These are phyloP conservation scores for Nymphalis polychloros DNA, from an alignment of 2,888 invertebrate species.

Conservation along the genomic window DNA sequence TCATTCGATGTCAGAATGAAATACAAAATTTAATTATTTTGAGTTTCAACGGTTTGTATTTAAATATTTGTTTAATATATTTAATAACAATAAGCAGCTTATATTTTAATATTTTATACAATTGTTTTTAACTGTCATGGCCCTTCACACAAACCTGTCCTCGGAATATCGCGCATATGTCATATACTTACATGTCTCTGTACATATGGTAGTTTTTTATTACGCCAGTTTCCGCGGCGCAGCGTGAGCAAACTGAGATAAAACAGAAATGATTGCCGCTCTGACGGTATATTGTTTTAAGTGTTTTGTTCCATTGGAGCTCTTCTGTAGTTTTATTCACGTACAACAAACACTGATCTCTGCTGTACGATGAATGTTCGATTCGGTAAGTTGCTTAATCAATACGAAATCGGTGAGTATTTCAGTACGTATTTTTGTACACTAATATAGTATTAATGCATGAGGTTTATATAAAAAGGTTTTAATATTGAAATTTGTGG, in stretches of 20 bases:
- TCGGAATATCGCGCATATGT: slow-evolving; percentile 8
- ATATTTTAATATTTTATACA: too few species aligned
- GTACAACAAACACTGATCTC: slow-evolving; percentile 57
- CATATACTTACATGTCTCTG: slow-evolving; percentile 28
- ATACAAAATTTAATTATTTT: too few species aligned
- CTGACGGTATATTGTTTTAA: slow-evolving; percentile 77
- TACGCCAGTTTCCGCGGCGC: slow-evolving; percentile 71
- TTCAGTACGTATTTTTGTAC: not conserved
- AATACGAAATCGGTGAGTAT: slow-evolving; percentile 15
- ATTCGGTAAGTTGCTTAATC: slow-evolving; percentile 34
- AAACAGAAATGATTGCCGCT: slow-evolving; percentile 79
- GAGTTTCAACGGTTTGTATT: too few species aligned
- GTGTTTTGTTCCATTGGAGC: slow-evolving; percentile 72
- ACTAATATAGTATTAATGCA: slow-evolving; percentile 2
- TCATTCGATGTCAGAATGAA: too few species aligned
- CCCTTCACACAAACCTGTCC: not conserved
- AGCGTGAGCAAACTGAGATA: slow-evolving; percentile 79
- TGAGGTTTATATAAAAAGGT: not conserved
- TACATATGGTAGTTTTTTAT: slow-evolving; percentile 74
- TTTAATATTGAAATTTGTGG: too few species aligned
- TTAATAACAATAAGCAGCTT: too few species aligned
- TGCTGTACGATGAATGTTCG: slow-evolving; percentile 50
- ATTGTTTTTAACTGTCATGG: not conserved
- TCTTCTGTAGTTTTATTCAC: slow-evolving; percentile 65
- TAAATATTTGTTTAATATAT: too few species aligned